Percentiles rank a stretch among this genome's conserved stretches.
Conservation (phyloP, 1,140 invertebrate species). For the Semibalanus balanoides region DNA sequence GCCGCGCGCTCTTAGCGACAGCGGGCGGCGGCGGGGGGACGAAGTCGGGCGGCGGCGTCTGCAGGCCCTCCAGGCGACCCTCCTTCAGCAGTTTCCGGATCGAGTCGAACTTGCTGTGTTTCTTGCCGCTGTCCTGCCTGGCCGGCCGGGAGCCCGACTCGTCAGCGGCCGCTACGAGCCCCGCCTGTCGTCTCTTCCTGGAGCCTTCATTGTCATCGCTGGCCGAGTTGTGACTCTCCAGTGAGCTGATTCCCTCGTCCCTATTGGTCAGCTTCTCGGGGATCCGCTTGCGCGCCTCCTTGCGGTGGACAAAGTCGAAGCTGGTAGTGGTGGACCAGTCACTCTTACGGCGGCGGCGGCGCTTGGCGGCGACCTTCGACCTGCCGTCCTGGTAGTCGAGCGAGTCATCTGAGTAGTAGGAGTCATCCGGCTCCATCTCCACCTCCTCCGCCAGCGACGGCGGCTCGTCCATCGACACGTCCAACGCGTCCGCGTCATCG, state of each 20-base stretch:
- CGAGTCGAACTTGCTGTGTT: constrained; percentile 55
- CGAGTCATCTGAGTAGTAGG: constrained; percentile 3
- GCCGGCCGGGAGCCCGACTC: neutral
- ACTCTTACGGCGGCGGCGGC: neutral
- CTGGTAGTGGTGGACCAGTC: constrained; percentile 1
- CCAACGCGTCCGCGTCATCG: constrained; percentile 41
- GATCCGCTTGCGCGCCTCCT: neutral
- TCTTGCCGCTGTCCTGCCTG: constrained; percentile 31
- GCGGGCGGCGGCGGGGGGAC: constrained; percentile 38
- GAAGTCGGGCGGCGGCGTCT: constrained; percentile 38
- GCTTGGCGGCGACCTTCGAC: neutral
- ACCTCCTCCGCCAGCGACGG: neutral
- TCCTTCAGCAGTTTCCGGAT: constrained; percentile 56
- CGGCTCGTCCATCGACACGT: neutral
- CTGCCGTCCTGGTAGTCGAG: neutral
- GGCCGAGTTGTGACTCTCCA: constrained; percentile 1
- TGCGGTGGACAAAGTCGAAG: neutral
- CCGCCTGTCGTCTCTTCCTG: neutral
- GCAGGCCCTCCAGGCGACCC: constrained; percentile 41
- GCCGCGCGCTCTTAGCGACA: neutral
- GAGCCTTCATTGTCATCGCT: neutral
- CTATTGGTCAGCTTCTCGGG: neutral
- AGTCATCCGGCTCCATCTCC: neutral
- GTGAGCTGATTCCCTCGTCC: constrained; percentile 3
- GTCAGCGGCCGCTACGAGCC: neutral